Evolutionary conservation across 2,888 invertebrate species (phyloP), one percentile per base, ranked within the genome.

Genomic region (Nymphalis urticae): DNA sequence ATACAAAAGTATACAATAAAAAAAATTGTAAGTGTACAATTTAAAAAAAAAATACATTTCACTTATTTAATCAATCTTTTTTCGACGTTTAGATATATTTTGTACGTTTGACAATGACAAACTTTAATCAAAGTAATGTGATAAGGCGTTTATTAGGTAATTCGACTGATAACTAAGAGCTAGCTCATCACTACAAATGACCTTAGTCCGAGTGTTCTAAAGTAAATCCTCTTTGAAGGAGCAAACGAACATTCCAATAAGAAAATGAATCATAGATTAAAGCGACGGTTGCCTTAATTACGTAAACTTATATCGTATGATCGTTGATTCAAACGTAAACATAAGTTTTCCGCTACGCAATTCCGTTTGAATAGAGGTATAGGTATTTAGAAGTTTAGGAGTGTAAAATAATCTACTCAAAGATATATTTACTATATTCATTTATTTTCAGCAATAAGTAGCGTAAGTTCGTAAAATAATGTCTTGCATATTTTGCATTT

Each of bases 341-440:
- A 73, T 64, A 72, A 73, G 70, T 73, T 75, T 74, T 74, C 75
- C 74, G 73, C 71, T 72, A 72, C 72, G 68, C 72, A 70, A 71
- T 74, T 72, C 75, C 74, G 73, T 70, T 73, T 51, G 58, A 48
- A 48, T 56, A 19, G 27, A 21, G 54, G 51, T 56, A 17, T 48
- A 21, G 54, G 47, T 48, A 19, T 66, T 16, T n/a, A n/a, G n/a
- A n/a, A n/a, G n/a, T 64, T 67, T 36, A 24, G 36, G 24, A 24
- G 10, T 47, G 13, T 16, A 16, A 27, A 54, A 54, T 54, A 54
- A 53, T 21, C n/a, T 58, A 10, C 9, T 17, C 0, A 50, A 50
- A 17, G n/a, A 50, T 19, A 48, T n/a, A 48, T 3, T 5, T n/a
- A 47, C 21, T 56, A 16, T n/a, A 42, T 48, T 42, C 48, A 62